Conservation (phyloP, 2,113 vertebrate species). For the Aramus guarauna region DNA sequence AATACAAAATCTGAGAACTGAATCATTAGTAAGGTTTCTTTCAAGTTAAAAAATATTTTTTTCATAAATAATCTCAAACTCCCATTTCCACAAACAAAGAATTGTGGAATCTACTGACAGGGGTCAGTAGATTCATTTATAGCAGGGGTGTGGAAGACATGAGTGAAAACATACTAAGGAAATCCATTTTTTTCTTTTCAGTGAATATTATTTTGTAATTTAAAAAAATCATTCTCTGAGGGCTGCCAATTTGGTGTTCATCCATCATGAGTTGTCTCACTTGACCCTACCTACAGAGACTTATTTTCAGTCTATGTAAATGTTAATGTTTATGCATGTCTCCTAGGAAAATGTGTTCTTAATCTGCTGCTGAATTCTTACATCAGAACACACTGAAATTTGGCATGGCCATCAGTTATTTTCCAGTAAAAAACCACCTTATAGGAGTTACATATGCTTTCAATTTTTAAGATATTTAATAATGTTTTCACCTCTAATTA, state of each 20-base stretch:
- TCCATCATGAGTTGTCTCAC: background rate
- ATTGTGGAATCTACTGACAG: background rate
- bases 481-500: conserved; percentile 63
- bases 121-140: background rate
- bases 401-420: conserved; percentile 41
- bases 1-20: background rate
- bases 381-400: conserved; percentile 44
- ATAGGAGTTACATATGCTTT: conserved; percentile 36
- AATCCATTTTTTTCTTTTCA: background rate
- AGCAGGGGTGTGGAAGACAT: background rate
- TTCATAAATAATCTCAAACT: background rate
- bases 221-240: background rate
- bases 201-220: background rate
- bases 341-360: conserved; percentile 54
- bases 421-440: conserved; percentile 67
- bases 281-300: background rate
- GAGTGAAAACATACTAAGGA: background rate
- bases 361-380: conserved; percentile 57
- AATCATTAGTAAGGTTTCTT: background rate
- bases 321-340: background rate
- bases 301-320: background rate
- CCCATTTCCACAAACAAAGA: background rate
- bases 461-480: conserved; percentile 50
- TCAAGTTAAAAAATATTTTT: background rate
- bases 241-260: background rate